Base-by-base conservation (phyloP, 2,888 invertebrate genomes). In the Smittia sp. region DNA sequence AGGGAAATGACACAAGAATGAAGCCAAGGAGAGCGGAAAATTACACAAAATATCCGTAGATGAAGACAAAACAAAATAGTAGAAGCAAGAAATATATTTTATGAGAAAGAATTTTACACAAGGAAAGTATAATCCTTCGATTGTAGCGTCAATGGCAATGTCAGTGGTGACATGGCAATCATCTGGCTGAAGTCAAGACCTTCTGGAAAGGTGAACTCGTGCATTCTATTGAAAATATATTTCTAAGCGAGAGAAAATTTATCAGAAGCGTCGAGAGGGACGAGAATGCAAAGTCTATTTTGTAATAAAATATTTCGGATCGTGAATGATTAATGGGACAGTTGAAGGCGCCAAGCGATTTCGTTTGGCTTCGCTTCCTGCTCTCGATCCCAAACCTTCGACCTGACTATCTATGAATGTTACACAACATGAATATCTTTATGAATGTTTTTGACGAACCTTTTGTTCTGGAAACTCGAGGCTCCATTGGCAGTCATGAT, bases 11-110 rank as follows among this genome's bases (percentile, higher is more conserved):
- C 25, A 6, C 7, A n/a, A 62, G 2, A 27, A 65, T 32, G 27
- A 63, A 22, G 6, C 4, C 27, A 63, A 3, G 63, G 20, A 27
- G n/a, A n/a, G 1, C 24, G 63, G 25, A 63, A 58, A 18, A 58
- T 58, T 58, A 58, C 58, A 22, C 22, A 58, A 58, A 22, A 58
- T 58, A 58, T 58, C 58, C 58, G 58, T 58, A 58, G 58, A 22
- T 58, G 58, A 58, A 22, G 11, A 38, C 11, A 38, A 58, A 58
- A 58, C 18, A 46, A 3, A n/a, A 11, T 13, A 46, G 6, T 2
- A 46, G 32, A 32, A 32, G 32, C 32, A 46, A 46, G 46, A 46
- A 46, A 46, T 46, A 46, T 46, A 46, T 46, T 46, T 46, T 46
- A 46, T 46, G 46, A 46, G 3, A 46, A 46, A n/a, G 46, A 46